phyloP scores from a whole-genome alignment of 2,797 vertebrate genomes.

The Hemibagrus guttatus region DNA sequence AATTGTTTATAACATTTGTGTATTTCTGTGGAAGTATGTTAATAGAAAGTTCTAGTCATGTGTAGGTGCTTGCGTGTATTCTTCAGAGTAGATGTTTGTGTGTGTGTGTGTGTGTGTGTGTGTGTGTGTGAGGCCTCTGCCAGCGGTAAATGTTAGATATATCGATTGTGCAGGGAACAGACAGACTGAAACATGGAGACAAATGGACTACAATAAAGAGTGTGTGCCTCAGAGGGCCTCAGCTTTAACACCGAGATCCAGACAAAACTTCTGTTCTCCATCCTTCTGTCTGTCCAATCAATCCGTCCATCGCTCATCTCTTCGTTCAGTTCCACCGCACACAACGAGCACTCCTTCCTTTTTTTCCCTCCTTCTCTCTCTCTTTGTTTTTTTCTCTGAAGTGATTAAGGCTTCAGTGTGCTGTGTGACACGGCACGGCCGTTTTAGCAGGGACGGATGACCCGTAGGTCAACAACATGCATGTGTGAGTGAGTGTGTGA shows the following conservation, averaged over 20 bases:
- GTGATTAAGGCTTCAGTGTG: slow-evolving; percentile 36
- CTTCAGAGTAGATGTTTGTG: slow-evolving; percentile 32
- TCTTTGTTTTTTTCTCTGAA: slow-evolving; percentile 18
- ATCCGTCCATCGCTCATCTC: slow-evolving; percentile 45
- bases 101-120: slow-evolving; percentile 37
- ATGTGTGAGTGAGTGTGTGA: background rate
- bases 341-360: slow-evolving; percentile 15
- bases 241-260: slow-evolving; percentile 43
- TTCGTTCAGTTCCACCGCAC: slow-evolving; percentile 24
- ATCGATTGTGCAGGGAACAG: slow-evolving; percentile 56
- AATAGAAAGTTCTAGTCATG: slow-evolving; percentile 23
- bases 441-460: slow-evolving; percentile 5
- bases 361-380: background rate
- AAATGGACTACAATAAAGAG: slow-evolving; percentile 54
- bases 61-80: slow-evolving; percentile 39
- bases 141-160: slow-evolving; percentile 57
- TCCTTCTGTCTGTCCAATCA: slow-evolving; percentile 47
- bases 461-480: slow-evolving; percentile 31
- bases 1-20: background rate
- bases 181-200: slow-evolving; percentile 58
- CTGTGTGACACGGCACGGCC: slow-evolving; percentile 5
- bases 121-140: slow-evolving; percentile 38
- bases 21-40: background rate
- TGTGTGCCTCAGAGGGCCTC: slow-evolving; percentile 46
- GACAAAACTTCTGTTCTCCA: slow-evolving; percentile 46